Percentiles rank a stretch among this genome's conserved stretches.
Conservation (phyloP, 35 echinoderm and acorn worm species). For the Holothuria glaberrima region DNA sequence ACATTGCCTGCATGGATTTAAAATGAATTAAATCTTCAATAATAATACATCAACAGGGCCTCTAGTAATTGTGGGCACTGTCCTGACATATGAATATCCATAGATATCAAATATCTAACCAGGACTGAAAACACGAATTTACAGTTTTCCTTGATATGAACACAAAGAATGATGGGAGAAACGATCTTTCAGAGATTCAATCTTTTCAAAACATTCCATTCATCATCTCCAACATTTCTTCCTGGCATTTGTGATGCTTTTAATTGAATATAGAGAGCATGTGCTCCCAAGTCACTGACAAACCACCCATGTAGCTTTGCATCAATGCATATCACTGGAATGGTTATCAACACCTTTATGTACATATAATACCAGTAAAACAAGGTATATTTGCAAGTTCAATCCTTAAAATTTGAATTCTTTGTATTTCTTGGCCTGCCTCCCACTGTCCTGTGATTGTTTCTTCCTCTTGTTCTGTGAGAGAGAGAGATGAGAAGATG, state of each 20-base stretch:
- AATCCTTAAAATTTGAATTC: slow-evolving; percentile 90
- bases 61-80: no score
- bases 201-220: no score
- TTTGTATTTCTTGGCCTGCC: slow-evolving; percentile 95
- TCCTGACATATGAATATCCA: no score
- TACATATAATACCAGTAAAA: not conserved
- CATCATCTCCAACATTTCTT: not conserved
- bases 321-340: not conserved
- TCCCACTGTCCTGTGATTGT: slow-evolving; percentile 88
- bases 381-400: no score
- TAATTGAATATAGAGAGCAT: not conserved
- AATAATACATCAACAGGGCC: no score
- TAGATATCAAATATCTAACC: no score
- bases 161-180: no score
- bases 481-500: slow-evolving; percentile 5
- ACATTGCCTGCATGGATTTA: no score
- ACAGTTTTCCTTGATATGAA: no score
- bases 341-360: not conserved
- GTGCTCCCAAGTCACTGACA: not conserved
- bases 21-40: no score
- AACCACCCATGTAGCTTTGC: not conserved
- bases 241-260: not conserved
- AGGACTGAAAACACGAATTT: no score
- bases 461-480: slow-evolving; percentile 98
- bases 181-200: no score